Evolutionary conservation across 2,797 vertebrate genomes (phyloP).

Genomic region (Capromys pilorides): DNA sequence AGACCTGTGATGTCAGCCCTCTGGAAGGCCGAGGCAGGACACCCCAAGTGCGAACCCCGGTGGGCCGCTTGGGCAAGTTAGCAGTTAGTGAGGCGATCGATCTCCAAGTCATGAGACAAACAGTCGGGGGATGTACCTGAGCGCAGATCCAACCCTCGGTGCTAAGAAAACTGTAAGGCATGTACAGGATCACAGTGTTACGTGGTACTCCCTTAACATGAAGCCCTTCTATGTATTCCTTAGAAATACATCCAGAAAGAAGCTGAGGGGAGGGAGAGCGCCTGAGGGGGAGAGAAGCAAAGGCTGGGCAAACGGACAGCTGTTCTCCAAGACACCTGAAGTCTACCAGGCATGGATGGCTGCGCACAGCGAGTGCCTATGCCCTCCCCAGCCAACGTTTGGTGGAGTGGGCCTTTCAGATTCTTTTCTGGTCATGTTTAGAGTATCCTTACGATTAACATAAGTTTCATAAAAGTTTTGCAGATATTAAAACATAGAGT

Average conservation of each 20-base stretch:
- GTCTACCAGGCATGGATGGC: background rate
- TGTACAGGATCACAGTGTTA: background rate
- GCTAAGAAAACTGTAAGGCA: background rate
- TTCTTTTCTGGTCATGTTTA: background rate
- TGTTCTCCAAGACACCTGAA: background rate
- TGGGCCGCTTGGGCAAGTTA: background rate
- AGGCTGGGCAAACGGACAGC: background rate
- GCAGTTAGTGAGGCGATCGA: background rate
- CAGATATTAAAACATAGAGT: background rate
- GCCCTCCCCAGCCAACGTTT: background rate
- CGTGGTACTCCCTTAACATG: background rate
- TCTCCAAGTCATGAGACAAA: background rate
- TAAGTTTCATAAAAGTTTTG: background rate
- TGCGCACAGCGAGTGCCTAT: background rate
- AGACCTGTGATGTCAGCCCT: background rate
- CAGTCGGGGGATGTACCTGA: background rate
- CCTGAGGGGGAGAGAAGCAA: background rate
- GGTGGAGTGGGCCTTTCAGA: background rate
- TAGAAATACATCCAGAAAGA: background rate
- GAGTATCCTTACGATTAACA: conserved; percentile 21
- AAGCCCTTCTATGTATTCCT: background rate
- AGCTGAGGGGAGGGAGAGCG: background rate
- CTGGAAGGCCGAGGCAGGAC: background rate
- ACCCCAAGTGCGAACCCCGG: background rate
- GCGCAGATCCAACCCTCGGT: background rate